These are phyloP conservation scores for Calidris pugnax DNA, from an alignment of 2,113 vertebrate genomes.

Conservation along the genomic window DNA sequence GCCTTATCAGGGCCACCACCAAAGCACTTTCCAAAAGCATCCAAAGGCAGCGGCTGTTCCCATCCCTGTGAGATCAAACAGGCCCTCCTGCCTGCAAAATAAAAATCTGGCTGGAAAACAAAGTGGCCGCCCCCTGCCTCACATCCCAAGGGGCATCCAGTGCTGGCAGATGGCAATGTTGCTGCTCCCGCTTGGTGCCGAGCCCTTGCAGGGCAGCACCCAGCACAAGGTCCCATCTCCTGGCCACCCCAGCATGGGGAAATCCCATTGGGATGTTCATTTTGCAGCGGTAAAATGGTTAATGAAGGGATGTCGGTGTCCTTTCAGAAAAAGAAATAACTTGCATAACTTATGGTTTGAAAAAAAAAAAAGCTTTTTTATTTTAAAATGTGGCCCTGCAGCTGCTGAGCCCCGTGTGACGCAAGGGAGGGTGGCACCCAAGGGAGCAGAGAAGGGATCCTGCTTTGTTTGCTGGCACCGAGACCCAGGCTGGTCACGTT, in stretches of 20 bases:
- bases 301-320: neutral
- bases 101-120: slow-evolving; percentile 12
- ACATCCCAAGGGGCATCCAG: neutral
- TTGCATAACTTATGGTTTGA: neutral
- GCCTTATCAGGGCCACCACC: neutral
- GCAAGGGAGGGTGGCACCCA: neutral
- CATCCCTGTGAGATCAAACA: neutral
- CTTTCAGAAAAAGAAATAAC: neutral
- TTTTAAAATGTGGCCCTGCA: rapidly evolving
- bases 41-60: neutral
- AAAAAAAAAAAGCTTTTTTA: neutral
- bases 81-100: slow-evolving; percentile 28
- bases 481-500: neutral
- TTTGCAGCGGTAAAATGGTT: neutral
- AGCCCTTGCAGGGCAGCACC: neutral
- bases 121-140: neutral
- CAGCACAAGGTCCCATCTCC: neutral
- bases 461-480: neutral
- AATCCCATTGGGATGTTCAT: neutral
- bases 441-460: neutral
- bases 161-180: rapidly evolving
- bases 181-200: neutral
- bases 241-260: neutral
- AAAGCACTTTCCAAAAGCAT: neutral
- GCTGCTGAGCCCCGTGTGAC: rapidly evolving